These are phyloP conservation scores for Acanthopleura granulata DNA, from an alignment of 2,888 invertebrate genomes.

Conservation along the genomic window DNA sequence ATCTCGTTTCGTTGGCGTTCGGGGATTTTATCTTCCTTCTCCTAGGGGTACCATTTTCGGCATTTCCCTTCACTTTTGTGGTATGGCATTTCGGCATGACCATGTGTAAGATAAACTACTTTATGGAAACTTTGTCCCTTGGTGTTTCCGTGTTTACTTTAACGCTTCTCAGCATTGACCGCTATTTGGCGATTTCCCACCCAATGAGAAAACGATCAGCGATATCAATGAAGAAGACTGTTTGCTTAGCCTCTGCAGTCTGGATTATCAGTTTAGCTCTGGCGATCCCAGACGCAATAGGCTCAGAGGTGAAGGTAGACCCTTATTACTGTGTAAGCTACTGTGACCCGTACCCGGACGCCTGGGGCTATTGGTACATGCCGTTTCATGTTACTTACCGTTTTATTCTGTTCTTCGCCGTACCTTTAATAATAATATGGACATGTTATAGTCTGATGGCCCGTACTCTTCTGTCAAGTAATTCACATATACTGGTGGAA, in stretches of 20 bases:
- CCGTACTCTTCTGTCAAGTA: slow-evolving; percentile 77
- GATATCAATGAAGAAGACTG: slow-evolving; percentile 80
- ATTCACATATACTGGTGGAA: slow-evolving; percentile 58
- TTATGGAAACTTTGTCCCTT: slow-evolving; percentile 88
- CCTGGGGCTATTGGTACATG: slow-evolving; percentile 37
- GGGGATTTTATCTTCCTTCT: slow-evolving; percentile 86
- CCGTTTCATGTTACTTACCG: slow-evolving; percentile 40
- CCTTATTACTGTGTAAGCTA: background rate
- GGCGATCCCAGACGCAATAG: slow-evolving; percentile 81
- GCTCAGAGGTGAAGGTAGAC: slow-evolving; percentile 72
- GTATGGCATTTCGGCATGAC: slow-evolving; percentile 91
- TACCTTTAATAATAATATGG: slow-evolving; percentile 87
- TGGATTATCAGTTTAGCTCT: slow-evolving; percentile 81
- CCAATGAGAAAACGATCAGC: slow-evolving; percentile 82
- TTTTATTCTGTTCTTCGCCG: slow-evolving; percentile 85
- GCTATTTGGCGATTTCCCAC: slow-evolving; percentile 92
- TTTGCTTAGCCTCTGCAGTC: slow-evolving; percentile 73
- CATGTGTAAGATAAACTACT: slow-evolving; percentile 84
- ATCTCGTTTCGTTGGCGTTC: slow-evolving; percentile 84
- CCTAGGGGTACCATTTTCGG: slow-evolving; percentile 85
- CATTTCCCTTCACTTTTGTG: slow-evolving; percentile 86
- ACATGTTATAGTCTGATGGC: slow-evolving; percentile 93
- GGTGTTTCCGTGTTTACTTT: slow-evolving; percentile 94
- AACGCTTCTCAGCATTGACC: slow-evolving; percentile 89
- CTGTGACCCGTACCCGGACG: background rate